A percentile compares a stretch with the other conserved stretches of the same genome.
Conservation (phyloP, 1,140 invertebrate species). For the Xylocopa sonorina region DNA sequence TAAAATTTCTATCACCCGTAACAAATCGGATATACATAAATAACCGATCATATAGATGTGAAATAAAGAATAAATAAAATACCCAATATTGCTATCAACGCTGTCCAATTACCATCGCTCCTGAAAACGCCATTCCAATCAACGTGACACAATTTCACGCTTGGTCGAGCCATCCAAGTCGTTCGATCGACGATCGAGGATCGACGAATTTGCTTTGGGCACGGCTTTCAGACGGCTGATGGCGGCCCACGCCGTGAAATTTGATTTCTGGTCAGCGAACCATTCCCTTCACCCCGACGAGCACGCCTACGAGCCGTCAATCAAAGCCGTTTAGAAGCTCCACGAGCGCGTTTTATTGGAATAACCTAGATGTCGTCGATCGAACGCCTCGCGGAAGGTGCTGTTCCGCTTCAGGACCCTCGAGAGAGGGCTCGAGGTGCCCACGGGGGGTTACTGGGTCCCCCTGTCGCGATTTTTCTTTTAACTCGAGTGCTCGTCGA, state of each 20-base stretch:
- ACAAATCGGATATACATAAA: no score
- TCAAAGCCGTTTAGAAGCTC: conserved; percentile 76
- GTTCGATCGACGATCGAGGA: no score
- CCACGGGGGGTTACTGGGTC: conserved; percentile 41
- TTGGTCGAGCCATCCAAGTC: background rate
- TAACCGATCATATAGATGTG: no score
- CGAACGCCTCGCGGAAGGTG: conserved; percentile 54
- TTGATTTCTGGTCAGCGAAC: conserved; percentile 55
- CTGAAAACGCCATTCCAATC: background rate
- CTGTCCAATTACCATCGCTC: background rate
- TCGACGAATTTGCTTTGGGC: background rate
- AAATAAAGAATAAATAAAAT: background rate
- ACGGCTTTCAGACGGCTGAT: background rate
- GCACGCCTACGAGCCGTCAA: conserved; percentile 47
- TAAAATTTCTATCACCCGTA: no score
- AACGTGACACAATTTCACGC: background rate
- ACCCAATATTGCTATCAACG: background rate
- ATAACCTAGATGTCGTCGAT: conserved; percentile 73
- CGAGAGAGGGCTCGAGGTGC: background rate
- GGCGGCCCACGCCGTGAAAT: conserved; percentile 5
- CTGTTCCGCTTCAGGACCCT: conserved; percentile 42
- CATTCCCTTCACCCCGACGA: conserved; percentile 13
- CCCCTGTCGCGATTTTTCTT: conserved; percentile 45
- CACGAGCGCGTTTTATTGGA: conserved; percentile 75
- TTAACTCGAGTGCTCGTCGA: conserved; percentile 26